Evolutionary conservation across 1,140 invertebrate species (phyloP).

Genomic region (Orius insidiosus): DNA sequence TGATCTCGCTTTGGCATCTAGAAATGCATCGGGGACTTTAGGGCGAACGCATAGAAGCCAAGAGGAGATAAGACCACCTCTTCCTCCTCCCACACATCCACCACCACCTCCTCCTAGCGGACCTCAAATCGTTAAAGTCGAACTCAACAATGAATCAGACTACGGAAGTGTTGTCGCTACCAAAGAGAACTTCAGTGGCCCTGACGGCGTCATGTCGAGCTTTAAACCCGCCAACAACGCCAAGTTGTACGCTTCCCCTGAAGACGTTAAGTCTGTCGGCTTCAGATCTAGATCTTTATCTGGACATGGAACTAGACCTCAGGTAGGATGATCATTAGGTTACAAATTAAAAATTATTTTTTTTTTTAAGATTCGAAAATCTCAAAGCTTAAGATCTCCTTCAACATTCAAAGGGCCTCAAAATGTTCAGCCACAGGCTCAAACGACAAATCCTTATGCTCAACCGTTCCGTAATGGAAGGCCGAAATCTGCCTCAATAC

Average conservation of each 20-base stretch:
- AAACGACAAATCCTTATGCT: constrained; percentile 17
- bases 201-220: constrained; percentile 50
- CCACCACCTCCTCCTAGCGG: constrained; percentile 23
- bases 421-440: neutral
- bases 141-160: constrained; percentile 12
- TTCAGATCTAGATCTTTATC: constrained; percentile 48
- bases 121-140: constrained; percentile 19
- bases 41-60: constrained; percentile 43
- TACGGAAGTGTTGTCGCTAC: neutral
- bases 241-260: constrained; percentile 73
- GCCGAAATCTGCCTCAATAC: constrained; percentile 26
- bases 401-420: constrained; percentile 26
- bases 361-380: constrained; percentile 38
- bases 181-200: neutral
- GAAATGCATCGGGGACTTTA: constrained; percentile 11
- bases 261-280: constrained; percentile 63
- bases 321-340: constrained; percentile 17
- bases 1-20: constrained; percentile 38
- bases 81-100: constrained; percentile 17
- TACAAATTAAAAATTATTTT: constrained; percentile 7
- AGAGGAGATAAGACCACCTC: constrained; percentile 55
- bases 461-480: constrained; percentile 18
- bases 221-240: constrained; percentile 68
- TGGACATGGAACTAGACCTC: constrained; percentile 28
- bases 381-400: constrained; percentile 39